A percentile compares a stretch with the other conserved stretches of the same genome.
phyloP scores from a whole-genome alignment of 2,888 invertebrate species.

The Aporophyla nigra region DNA sequence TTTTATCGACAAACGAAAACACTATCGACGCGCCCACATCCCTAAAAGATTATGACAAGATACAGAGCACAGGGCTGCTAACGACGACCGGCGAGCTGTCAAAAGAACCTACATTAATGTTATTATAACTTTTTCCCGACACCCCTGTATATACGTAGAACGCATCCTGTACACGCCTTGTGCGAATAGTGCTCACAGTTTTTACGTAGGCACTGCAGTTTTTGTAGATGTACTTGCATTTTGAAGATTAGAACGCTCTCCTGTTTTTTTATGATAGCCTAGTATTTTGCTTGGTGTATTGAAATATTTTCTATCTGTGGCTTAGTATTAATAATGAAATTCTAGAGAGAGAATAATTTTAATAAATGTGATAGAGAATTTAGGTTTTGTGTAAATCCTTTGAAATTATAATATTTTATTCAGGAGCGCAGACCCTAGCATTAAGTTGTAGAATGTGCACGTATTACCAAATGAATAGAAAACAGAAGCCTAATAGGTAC shows the following conservation, averaged over 20 bases:
- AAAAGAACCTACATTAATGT: slow-evolving; percentile 91
- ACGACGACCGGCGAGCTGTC: slow-evolving; percentile 89
- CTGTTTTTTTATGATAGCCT: slow-evolving; percentile 34
- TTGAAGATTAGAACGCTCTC: slow-evolving; percentile 22
- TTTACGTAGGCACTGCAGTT: slow-evolving; percentile 45
- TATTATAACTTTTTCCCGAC: slow-evolving; percentile 90
- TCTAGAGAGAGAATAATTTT: neutral
- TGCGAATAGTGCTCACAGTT: slow-evolving; percentile 57
- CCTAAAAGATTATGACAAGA: slow-evolving; percentile 90
- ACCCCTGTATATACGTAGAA: slow-evolving; percentile 74
- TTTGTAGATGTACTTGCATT: slow-evolving; percentile 27
- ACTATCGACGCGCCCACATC: slow-evolving; percentile 71
- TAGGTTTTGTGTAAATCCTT: neutral
- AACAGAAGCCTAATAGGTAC: neutral
- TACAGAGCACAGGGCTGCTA: slow-evolving; percentile 89
- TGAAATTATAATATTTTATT: neutral
- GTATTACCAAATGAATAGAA: neutral
- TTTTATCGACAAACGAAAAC: slow-evolving; percentile 62
- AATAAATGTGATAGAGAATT: neutral
- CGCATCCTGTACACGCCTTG: slow-evolving; percentile 62
- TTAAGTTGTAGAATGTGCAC: neutral
- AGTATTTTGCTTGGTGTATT: slow-evolving; percentile 1
- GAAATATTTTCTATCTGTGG: neutral
- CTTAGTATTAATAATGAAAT: neutral
- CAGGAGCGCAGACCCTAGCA: neutral